Conservation (phyloP, 2,797 vertebrate species). For the Chlorospingus flavigularis region DNA sequence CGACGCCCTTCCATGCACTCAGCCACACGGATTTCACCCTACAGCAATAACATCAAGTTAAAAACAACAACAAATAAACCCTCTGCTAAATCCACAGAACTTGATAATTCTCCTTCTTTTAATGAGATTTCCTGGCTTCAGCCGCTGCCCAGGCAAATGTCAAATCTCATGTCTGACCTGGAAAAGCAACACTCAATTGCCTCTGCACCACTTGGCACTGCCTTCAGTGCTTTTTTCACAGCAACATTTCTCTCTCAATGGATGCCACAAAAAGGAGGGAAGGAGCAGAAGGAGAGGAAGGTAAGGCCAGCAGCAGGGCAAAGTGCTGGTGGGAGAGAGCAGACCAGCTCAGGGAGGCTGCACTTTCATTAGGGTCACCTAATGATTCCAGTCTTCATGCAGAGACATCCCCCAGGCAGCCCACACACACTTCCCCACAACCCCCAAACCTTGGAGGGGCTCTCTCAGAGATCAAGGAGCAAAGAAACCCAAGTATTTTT, state of each 20-base stretch:
- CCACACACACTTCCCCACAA: fast-evolving
- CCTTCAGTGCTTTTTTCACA: neutral
- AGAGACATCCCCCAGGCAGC: neutral
- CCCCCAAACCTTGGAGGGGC: neutral
- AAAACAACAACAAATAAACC: neutral
- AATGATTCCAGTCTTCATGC: neutral
- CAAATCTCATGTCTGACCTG: neutral
- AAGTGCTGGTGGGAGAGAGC: neutral
- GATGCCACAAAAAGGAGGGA: neutral
- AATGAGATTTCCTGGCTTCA: constrained; percentile 12
- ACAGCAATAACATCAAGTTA: neutral
- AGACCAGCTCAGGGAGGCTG: neutral
- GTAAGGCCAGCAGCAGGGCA: neutral
- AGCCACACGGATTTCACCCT: neutral
- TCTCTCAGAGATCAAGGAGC: neutral
- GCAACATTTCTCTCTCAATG: neutral
- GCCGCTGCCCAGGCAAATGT: neutral
- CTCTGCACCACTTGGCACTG: neutral
- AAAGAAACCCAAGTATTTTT: neutral
- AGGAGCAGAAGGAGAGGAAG: neutral
- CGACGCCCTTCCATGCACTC: fast-evolving
- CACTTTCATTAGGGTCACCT: neutral
- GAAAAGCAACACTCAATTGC: neutral
- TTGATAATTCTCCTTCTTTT: neutral
- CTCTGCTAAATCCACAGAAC: neutral